A percentile compares a stretch with the other conserved stretches of the same genome.
Conservation (phyloP, 2,888 invertebrate genomes). For the Rhopalosiphum nymphaeae region DNA sequence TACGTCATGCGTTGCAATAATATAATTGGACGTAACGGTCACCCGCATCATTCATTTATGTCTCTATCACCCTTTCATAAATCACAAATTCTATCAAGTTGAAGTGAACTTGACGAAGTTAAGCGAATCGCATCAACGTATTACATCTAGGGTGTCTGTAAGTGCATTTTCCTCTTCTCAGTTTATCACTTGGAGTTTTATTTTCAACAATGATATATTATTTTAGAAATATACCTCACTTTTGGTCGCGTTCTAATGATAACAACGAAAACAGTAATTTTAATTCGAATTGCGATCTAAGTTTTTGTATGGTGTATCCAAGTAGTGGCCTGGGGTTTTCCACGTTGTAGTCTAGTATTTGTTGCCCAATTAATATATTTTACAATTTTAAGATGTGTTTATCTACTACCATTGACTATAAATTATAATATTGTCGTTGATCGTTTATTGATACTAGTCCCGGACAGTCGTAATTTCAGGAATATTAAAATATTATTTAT, state of each 20-base stretch:
- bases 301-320: not conserved
- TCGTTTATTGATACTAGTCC: not conserved
- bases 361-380: not conserved
- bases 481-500: not conserved
- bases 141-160: not conserved
- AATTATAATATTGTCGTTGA: not conserved
- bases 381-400: not conserved
- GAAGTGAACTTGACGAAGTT: not conserved
- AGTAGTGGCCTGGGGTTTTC: not conserved
- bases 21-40: not conserved
- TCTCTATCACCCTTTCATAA: not conserved
- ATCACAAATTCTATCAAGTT: not conserved
- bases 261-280: not conserved
- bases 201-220: slow-evolving; percentile 9
- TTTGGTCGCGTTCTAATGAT: not conserved
- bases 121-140: not conserved
- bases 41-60: not conserved
- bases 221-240: not conserved
- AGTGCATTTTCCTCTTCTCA: not conserved
- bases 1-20: not conserved
- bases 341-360: not conserved
- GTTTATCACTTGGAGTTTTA: not conserved
- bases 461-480: not conserved
- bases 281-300: not conserved
- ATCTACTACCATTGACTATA: not conserved